Base-by-base conservation (phyloP, 2,113 vertebrate genomes). In the Tychaedon coryphoeus region DNA sequence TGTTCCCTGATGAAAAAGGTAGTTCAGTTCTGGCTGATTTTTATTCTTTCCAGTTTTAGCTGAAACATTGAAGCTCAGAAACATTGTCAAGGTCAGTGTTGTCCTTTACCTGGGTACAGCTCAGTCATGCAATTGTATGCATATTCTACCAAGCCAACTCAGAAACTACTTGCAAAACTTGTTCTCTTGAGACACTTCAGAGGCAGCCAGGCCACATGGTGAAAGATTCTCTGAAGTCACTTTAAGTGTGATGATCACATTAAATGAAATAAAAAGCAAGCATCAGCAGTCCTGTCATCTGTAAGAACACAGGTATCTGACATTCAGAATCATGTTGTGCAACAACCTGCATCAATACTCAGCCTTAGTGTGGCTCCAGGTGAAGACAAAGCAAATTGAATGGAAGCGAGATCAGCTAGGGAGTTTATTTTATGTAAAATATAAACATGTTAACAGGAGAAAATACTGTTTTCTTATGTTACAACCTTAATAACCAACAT, bases 361-460 rank as follows among this genome's bases (percentile, higher is more conserved):
- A 65, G 61, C 53, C 76, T 64, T 40, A 53, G 20, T 25, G 20
- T 45, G 70, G 34, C 77, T 72, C 48, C 57, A 85, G 23, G 17
- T 70, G 80, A 82, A 79, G n/a, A 66, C 54, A 94, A 94, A 90
- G 38, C 54, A 90, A 95, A 74, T 19, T 67, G 48, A 93, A 79
- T 66, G 66, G 81, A 93, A 88, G 51, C 43, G 19, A 62, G 29
- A 73, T 95, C 87, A 94, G 77, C 62, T 56, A 91, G 58, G 58
- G 87, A 92, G 25, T 94, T 97, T 93, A 93, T 96, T 97, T 97
- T 95, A 93, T 95, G 88, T 83, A 96, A 96, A 96, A 97, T 94
- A 95, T 73, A 93, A 97, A 95, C 89, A 93, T 31, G 71, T 95
- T 87, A 95, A 84, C 87, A 96, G 92, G 60, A 94, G 71, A 96